These are phyloP conservation scores for Andrena cerasifolii DNA, from an alignment of 1,140 invertebrate genomes.

Conservation along the genomic window DNA sequence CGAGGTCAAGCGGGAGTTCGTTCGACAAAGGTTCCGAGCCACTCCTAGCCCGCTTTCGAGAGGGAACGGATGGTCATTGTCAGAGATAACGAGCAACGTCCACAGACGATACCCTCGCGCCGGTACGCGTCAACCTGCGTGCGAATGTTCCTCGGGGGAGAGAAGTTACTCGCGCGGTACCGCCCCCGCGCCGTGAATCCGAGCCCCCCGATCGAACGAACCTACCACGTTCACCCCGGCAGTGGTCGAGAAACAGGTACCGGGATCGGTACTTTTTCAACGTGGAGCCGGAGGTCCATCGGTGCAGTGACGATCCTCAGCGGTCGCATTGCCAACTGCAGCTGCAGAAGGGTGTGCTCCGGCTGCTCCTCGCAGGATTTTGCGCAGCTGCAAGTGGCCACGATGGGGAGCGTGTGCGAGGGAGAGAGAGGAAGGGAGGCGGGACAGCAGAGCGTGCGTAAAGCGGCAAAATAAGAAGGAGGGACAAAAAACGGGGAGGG, in stretches of 20 bases:
- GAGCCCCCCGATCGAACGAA: background rate
- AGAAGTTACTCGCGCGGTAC: background rate
- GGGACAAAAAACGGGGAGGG: constrained; percentile 24
- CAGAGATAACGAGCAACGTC: background rate
- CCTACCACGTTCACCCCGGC: background rate
- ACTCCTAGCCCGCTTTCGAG: background rate
- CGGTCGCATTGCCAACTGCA: constrained; percentile 61
- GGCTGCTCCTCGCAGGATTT: constrained; percentile 50
- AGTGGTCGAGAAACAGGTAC: background rate
- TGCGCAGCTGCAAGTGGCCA: constrained; percentile 65
- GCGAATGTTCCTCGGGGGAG: background rate
- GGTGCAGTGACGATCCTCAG: constrained; percentile 11
- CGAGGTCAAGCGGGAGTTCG: background rate
- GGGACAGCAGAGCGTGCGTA: background rate
- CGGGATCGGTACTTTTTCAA: background rate
- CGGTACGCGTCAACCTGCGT: background rate
- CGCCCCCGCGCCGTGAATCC: background rate
- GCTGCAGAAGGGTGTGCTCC: constrained; percentile 64
- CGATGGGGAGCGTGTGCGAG: constrained; percentile 35
- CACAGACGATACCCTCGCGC: background rate
- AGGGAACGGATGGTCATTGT: background rate
- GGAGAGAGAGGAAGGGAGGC: constrained; percentile 1
- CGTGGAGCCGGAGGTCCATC: background rate
- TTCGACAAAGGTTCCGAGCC: background rate
- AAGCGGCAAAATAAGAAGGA: constrained; percentile 12